phyloP scores from a whole-genome alignment of 2,888 invertebrate genomes.

The Latheticus oryzae region DNA sequence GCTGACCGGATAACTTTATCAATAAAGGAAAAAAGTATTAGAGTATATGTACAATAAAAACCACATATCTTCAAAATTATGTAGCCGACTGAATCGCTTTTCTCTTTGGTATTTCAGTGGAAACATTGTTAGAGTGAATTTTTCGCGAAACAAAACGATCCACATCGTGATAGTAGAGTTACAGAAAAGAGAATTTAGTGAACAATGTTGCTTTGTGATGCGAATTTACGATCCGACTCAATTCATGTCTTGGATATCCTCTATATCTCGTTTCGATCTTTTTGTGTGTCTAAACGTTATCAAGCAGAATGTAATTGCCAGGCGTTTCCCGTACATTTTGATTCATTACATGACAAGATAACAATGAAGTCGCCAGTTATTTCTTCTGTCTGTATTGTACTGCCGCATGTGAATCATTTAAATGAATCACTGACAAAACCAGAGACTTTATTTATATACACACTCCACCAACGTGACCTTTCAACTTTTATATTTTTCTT shows the following conservation, averaged over 20 bases:
- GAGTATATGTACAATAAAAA: no score
- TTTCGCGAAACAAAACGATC: slow-evolving; percentile 19
- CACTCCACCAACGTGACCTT: background rate
- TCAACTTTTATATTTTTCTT: slow-evolving; percentile 12
- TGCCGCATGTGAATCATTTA: slow-evolving; percentile 33
- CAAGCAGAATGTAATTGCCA: slow-evolving; percentile 38
- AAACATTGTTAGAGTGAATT: background rate
- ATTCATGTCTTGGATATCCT: slow-evolving; percentile 32
- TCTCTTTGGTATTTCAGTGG: background rate
- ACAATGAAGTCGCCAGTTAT: slow-evolving; percentile 41
- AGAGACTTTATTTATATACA: slow-evolving; percentile 15
- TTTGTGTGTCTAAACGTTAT: slow-evolving; percentile 39
- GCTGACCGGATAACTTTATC: no score
- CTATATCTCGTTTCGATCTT: slow-evolving; percentile 36
- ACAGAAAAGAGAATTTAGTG: slow-evolving; percentile 10
- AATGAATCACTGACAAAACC: slow-evolving; percentile 28
- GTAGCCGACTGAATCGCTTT: background rate
- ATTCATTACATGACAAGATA: slow-evolving; percentile 48
- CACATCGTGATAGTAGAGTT: slow-evolving; percentile 10
- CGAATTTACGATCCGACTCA: slow-evolving; percentile 33
- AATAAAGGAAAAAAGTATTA: no score
- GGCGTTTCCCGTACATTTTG: slow-evolving; percentile 45
- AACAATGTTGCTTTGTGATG: slow-evolving; percentile 33
- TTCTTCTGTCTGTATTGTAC: slow-evolving; percentile 23
- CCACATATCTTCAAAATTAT: no score